Base-by-base conservation (phyloP, 2,797 vertebrate genomes). In the Pachyuromys duprasi region DNA sequence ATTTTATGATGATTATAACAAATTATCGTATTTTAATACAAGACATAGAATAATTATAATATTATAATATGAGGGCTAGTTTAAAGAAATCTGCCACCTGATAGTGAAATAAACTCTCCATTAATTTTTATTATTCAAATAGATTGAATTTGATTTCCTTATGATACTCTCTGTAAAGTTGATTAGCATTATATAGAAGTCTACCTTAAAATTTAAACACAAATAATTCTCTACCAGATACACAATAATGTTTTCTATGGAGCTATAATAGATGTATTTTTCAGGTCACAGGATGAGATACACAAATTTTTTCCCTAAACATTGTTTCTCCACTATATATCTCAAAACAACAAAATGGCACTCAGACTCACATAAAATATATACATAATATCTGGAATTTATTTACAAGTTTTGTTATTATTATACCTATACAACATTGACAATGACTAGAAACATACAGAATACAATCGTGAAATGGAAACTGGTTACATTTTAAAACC, bases 51-150 rank as follows among this genome's bases (percentile, higher is more conserved):
- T 97, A 98, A 98, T 97, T 97, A 97, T 98, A 98, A 97, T 92
- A 76, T 96, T 94, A 98, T 98, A 95, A 96, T 95, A 96, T 94
- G 49, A 97, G 93, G 67, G 80, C 92, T 96, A 93, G 70, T 75
- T 97, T 97, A 97, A 75, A 97, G 96, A 97, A 98, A 98, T 98
- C 98, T 97, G 98, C 91, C 97, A 96, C 72, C 97, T 96, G 63
- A 97, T 80, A 97, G 69, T 97, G 67, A 95, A 97, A 95, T 87
- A n/a, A 98, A 96, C 75, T 97, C 96, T 89, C 75, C 72, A 88
- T 49, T 98, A 97, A 87, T 98, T 96, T 96, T 95, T 95, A 96
- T 95, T 97, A 97, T 96, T 98, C 95, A 97, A 75, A 95, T 80
- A 86, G 8, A 60, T 70, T 62, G 53, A 92, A 86, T 69, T 81